Evolutionary conservation across 2,797 vertebrate species (phyloP).

Genomic region (Mastacembelus armatus): DNA sequence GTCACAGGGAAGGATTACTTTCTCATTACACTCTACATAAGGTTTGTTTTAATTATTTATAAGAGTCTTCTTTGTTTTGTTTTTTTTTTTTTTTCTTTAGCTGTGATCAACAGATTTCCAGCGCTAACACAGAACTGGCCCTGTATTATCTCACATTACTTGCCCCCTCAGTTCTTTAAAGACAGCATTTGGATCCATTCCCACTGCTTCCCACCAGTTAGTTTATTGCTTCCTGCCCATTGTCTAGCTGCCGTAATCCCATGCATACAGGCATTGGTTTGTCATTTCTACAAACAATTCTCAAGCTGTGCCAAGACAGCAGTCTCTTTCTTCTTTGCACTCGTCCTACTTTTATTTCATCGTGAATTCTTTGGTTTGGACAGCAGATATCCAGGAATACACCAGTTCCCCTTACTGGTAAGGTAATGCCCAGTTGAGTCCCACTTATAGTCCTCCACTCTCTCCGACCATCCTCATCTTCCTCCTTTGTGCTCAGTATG

Average conservation of each 20-base stretch:
- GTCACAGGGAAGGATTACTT: not conserved
- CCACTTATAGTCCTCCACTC: not conserved
- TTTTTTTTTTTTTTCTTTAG: not conserved
- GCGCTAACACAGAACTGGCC: too few relatives aligned
- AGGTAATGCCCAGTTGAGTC: too few relatives aligned
- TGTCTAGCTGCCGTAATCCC: not conserved
- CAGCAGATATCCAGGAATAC: not conserved
- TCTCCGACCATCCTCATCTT: not conserved
- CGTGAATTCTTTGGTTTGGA: not conserved
- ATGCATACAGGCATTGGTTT: not conserved
- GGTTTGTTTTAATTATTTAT: too few relatives aligned
- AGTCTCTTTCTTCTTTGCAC: not conserved
- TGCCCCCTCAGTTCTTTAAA: not conserved
- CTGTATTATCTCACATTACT: not conserved
- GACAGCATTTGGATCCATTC: not conserved
- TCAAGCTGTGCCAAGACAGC: not conserved
- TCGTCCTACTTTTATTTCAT: not conserved
- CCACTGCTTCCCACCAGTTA: not conserved
- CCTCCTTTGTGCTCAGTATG: not conserved
- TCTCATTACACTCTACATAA: too few relatives aligned
- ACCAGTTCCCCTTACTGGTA: not conserved
- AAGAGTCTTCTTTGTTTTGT: too few relatives aligned
- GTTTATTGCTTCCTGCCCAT: slow-evolving; percentile 6
- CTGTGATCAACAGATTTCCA: not conserved
- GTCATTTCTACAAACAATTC: not conserved